Evolutionary conservation across 2,113 vertebrate genomes (phyloP), one percentile per base, ranked within the genome.

Genomic region (Grus americana): DNA sequence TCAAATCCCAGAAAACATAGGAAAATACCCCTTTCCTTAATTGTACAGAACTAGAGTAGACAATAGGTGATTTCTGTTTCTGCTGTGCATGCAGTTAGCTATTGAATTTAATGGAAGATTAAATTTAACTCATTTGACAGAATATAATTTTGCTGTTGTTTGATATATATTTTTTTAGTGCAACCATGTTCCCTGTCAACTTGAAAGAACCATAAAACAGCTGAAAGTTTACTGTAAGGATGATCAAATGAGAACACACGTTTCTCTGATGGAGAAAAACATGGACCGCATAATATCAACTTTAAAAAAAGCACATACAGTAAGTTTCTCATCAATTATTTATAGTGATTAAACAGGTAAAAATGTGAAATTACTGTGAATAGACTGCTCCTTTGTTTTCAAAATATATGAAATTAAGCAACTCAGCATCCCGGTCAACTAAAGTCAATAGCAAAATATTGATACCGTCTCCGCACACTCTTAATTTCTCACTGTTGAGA

Each of bases 171-270:
- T 50, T 80, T 81, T 95, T 90, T 46, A 97, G 97, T 95, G 94
- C 58, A 47, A 10, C 42, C 11, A 3, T 13, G 58, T 95, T 94
- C 63, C 67, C 44, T 72, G 85, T 44, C 85, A 97, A 10, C 94
- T 97, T 34, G 2, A 32, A 34, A 57, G 2, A 76, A 78, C 59
- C 10, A 5, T 93, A 23, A 2, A 73, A 20, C 0, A 3, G 29
- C 47, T 97, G 84, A 88, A 72, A 73, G 1, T 0, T 42, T 8
- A 12, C 32, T 34, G 36, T 26, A 21, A 22, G 8, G 50, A 12
- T 6, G 32, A 38, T 12, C 1, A 36, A 55, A 52, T 11, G 23
- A 63, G 26, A 65, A 5, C 0, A 5, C 0, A 0, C 1, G 2
- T 97, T 79, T 36, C 8, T 88, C 1, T 14, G 66, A 83, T 97